Conservation (phyloP, 1,140 invertebrate genomes). For the Homalodisca vitripennis region DNA sequence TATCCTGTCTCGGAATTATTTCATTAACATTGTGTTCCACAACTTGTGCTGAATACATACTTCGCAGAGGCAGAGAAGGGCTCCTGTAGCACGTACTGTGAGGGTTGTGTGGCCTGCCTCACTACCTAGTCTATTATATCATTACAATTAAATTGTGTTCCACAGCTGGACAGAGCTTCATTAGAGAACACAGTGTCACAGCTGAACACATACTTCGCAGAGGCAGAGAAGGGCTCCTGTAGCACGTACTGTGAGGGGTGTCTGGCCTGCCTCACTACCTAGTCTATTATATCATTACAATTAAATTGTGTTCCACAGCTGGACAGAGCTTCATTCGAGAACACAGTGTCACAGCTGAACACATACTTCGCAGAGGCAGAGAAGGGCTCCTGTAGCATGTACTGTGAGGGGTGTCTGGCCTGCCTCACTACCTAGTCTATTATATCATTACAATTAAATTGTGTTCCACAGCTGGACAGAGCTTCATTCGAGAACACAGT, state of each 20-base stretch:
- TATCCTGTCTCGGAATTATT: too few relatives aligned
- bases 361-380: constrained; percentile 94
- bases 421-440: too few relatives aligned
- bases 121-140: too few relatives aligned
- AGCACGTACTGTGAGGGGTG: constrained; percentile 96
- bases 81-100: constrained; percentile 91
- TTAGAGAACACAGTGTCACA: constrained; percentile 92
- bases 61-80: constrained; percentile 94
- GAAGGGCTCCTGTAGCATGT: constrained; percentile 86
- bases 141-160: too few relatives aligned
- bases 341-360: constrained; percentile 91
- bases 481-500: constrained; percentile 90
- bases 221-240: constrained; percentile 91
- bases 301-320: constrained; percentile 58
- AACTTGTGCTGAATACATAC: constrained; percentile 89
- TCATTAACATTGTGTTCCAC: too few relatives aligned
- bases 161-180: constrained; percentile 79
- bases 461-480: constrained; percentile 71
- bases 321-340: constrained; percentile 85
- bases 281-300: too few relatives aligned
- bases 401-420: constrained; percentile 94
- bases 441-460: constrained; percentile 32
- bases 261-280: constrained; percentile 92
- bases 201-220: constrained; percentile 90
- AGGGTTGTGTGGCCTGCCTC: constrained; percentile 93